phyloP scores from a whole-genome alignment of 2,113 vertebrate species.

The Lasiurus borealis region DNA sequence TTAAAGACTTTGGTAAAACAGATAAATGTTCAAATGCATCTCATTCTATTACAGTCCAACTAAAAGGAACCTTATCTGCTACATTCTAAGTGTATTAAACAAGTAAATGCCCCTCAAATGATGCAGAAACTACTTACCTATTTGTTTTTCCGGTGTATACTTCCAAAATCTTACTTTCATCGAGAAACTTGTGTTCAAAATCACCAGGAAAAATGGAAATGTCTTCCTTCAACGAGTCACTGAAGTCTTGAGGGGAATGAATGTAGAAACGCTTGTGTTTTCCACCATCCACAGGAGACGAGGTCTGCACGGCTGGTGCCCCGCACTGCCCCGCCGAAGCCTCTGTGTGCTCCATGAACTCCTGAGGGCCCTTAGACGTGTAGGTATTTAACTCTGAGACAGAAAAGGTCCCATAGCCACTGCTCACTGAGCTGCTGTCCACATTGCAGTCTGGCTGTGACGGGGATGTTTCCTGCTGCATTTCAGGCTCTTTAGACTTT shows the following conservation, averaged over 20 bases:
- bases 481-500: conserved; percentile 72
- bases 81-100: conserved; percentile 43
- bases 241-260: neutral
- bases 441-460: conserved; percentile 80
- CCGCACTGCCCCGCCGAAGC: neutral
- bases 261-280: conserved; percentile 9
- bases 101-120: neutral
- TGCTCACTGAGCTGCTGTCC: conserved; percentile 88
- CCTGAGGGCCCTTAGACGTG: neutral
- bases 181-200: conserved; percentile 62
- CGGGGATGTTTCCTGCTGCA: conserved; percentile 60
- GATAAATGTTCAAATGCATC: neutral
- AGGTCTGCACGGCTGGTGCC: neutral
- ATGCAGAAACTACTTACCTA: conserved; percentile 77
- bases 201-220: conserved; percentile 58
- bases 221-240: neutral
- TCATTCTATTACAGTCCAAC: neutral
- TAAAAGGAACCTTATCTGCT: conserved; percentile 35
- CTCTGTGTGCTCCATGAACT: conserved; percentile 18
- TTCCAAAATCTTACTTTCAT: conserved; percentile 77
- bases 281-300: fast-evolving
- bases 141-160: conserved; percentile 75
- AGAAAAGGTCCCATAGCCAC: conserved; percentile 92
- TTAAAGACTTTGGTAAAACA: neutral
- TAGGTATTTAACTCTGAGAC: conserved; percentile 84